Evolutionary conservation across 2,888 invertebrate genomes (phyloP), one percentile per base, ranked within the genome.

Genomic region (Tachina fera): DNA sequence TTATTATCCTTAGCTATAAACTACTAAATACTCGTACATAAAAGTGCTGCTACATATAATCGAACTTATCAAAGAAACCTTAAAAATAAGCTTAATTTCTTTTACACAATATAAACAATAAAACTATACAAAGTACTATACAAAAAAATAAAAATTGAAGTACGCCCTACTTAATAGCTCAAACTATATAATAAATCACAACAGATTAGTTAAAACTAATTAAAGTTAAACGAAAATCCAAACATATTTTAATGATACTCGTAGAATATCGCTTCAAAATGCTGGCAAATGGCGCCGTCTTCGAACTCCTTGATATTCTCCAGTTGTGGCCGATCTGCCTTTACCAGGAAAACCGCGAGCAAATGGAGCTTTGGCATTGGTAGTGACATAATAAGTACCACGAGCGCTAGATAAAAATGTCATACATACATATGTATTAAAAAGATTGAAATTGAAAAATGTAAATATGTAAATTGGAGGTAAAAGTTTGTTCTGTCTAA

Each of bases 381-480:
- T 97, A 80, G 96, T 96, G n/a, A 97, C 96, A 92, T 97, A 97
- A 91, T 95, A 97, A 16, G 96, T 95, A n/a, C 97, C 97, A 89
- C 97, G 94, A 16, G 97, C 96, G 89, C 97, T 97, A 87, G 76
- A 86, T 8, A 11, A 67, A 39, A 9, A 49, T 47, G 0, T 31
- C 14, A 39, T n/a, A n/a, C n/a, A n/a, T n/a, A n/a, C n/a, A n/a
- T n/a, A n/a, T n/a, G n/a, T n/a, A n/a, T n/a, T n/a, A n/a, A n/a
- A n/a, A n/a, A n/a, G n/a, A n/a, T n/a, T n/a, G n/a, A n/a, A n/a
- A n/a, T n/a, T n/a, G n/a, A n/a, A n/a, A n/a, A n/a, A n/a, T n/a
- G n/a, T n/a, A n/a, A n/a, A n/a, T n/a, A n/a, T n/a, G n/a, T n/a
- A n/a, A n/a, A n/a, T n/a, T n/a, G n/a, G n/a, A n/a, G n/a, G n/a